Evolutionary conservation across 2,888 invertebrate species (phyloP), one percentile per base, ranked within the genome.

Genomic region (Parelbella ahira): DNA sequence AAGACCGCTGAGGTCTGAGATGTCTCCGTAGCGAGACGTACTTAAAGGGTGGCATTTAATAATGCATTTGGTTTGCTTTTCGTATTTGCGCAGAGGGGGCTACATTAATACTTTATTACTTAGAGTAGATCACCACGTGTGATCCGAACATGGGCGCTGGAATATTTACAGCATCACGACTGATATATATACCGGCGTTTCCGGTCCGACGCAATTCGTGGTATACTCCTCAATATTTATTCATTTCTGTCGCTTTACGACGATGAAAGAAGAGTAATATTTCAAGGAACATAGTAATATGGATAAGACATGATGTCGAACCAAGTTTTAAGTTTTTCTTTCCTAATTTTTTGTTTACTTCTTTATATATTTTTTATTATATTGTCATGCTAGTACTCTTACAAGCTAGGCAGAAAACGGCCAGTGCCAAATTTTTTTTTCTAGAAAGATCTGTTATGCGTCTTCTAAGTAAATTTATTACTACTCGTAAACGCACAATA

Each of bases 141-240:
- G 63, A 58, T 60, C 53, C 56, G 44, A 10, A 48, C 57, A 58
- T 52, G 50, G 3, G 15, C 48, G 56, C 50, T 53, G 8, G 29
- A 28, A 43, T 77, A 77, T 81, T 81, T 78, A 82, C 63, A 8
- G 67, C 60, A 49, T 64, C 63, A 44, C 63, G 69, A 80, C 67
- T 79, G 81, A 81, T 79, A 74, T 78, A 80, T 72, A 71, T 70
- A 69, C 58, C 63, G 58, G 19, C 48, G 63, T 71, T 78, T 82
- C 77, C 79, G 67, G 59, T 61, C 6, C 3, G 23, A 23, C 34
- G 23, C 21, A 34, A 23, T 42, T 42, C 42, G 27, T 42, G 13
- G 42, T 43, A 43, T 29, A 24, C 20, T 28, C 36, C 19, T n/a
- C 42, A 29, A 11, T 36, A 28, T 36, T 36, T 29, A 12, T 37